Evolutionary conservation across 2,113 vertebrate species (phyloP), one percentile per base, ranked within the genome.

Genomic region (Catharus bicknelli): DNA sequence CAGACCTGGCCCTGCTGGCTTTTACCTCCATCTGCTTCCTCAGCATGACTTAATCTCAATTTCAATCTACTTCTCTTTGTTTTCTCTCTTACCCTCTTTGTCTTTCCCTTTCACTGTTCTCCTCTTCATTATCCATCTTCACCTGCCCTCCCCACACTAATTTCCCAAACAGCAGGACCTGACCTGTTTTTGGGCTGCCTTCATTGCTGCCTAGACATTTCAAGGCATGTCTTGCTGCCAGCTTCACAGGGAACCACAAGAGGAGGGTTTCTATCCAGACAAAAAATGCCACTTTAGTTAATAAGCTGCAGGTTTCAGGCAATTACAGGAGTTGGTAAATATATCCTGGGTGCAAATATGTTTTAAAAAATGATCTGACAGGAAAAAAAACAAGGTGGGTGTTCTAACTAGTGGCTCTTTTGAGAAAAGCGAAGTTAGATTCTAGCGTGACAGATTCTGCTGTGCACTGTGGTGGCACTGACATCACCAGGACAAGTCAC

Each of bases 161-260:
- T 59, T 83, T 68, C 30, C 45, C 0, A 2, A 69, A 43, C 11
- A 72, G 19, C 36, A 74, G 34, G 36, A 47, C 48, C 25, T 72
- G 47, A 8, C 29, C 38, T 59, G 29, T 32, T 58, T 32, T 64
- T 48, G n/a, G 57, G 36, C 18, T 48, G 8, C 19, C 5, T 70
- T 25, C 6, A 2, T 50, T 7, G 1, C 32, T 91, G 38, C 13
- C 29, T 69, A 59, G n/a, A 5, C 21, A 40, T 62, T 1, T 0
- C 6, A 2, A 30, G 27, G 13, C 18, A 27, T 8, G 17, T 48
- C n/a, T 77, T 69, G 12, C 38, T 84, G 47, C 66, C 4, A n/a
- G 30, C 43, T 53, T 85, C 38, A 66, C 18, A n/a, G 40, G 70
- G 16, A 27, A 59, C 16, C 29, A 42, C 20, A 63, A 42, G 30